Conservation (phyloP, 1,140 invertebrate species). For the Diploscapter pachys region DNA sequence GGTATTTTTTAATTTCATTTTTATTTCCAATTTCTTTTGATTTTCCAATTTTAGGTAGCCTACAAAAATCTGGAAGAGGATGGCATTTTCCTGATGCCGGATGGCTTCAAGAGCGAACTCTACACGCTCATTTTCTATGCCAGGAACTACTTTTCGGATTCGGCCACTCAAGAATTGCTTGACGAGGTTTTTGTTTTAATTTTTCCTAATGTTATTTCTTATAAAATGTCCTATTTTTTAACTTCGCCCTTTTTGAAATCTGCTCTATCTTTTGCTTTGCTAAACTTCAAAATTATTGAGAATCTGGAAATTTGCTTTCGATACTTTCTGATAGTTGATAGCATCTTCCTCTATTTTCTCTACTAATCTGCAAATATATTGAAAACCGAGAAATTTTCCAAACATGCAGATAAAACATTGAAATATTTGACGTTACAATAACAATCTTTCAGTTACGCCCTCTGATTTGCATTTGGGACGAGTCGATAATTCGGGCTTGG, state of each 20-base stretch:
- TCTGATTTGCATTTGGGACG: slow-evolving; percentile 71
- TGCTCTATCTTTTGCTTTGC: neutral
- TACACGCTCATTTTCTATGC: slow-evolving; percentile 43
- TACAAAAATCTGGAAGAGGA: slow-evolving; percentile 40
- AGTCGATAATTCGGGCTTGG: slow-evolving; percentile 67
- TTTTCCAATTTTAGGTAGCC: slow-evolving; percentile 40
- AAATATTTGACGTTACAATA: too few species aligned
- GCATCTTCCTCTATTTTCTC: too few species aligned
- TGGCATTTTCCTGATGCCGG: slow-evolving; percentile 61
- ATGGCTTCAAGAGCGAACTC: slow-evolving; percentile 61
- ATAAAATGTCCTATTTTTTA: neutral
- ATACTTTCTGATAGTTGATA: too few species aligned
- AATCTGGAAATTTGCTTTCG: too few species aligned
- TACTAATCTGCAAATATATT: too few species aligned
- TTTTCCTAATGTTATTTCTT: neutral
- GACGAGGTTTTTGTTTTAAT: slow-evolving; percentile 66
- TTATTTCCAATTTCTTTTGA: neutral
- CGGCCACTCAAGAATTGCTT: slow-evolving; percentile 80
- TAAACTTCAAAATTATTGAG: neutral
- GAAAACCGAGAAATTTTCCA: too few species aligned
- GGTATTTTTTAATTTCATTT: neutral
- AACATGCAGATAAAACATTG: too few species aligned
- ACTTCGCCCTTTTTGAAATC: too few species aligned
- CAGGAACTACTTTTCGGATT: slow-evolving; percentile 69
- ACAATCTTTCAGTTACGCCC: slow-evolving; percentile 64